Evolutionary conservation across 2,888 invertebrate genomes (phyloP), one percentile per base, ranked within the genome.

Genomic region (Trichogramma dendrolimi): DNA sequence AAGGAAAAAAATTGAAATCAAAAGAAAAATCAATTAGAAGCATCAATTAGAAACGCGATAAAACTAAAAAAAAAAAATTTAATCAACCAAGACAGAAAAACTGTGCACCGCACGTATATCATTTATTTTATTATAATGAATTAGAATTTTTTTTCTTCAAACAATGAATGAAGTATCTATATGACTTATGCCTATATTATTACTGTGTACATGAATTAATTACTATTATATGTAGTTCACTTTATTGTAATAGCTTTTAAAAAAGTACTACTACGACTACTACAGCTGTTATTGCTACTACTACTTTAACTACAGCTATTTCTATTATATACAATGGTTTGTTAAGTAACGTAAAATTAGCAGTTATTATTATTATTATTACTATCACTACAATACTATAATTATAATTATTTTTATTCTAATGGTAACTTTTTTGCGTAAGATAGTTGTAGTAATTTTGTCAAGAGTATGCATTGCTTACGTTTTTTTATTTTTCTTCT

Each of bases 111-210:
- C 56, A 41, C 62, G 48, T 46, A 55, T 54, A 58, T 63, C 60
- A 60, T 60, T 63, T 57, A 63, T 46, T 56, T 56, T 44, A 59
- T 53, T 50, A 50, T 42, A 53, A 49, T 40, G 51, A 55, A 62
- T 62, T 46, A 57, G 56, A 53, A 60, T 58, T 49, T 60, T 27
- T 27, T 27, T 27, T 27, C 27, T 27, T 27, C 27, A 27, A 27
- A 27, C 1, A 44, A 48, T 43, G 43, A 38, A 48, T 55, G 52
- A 44, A 58, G 55, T 61, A 63, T 47, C 43, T n/a, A 56, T 54
- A 61, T 47, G 48, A 54, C 39, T 53, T 53, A 55, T 51, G 58
- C 61, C 57, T 63, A 58, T 61, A 69, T 67, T 67, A 65, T 62
- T 68, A 68, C 66, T 69, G 11, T 42, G 11, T 10, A 43, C 49